Evolutionary conservation across 2,888 invertebrate species (phyloP), one percentile per base, ranked within the genome.

Genomic region (Cheilosia scutellata): DNA sequence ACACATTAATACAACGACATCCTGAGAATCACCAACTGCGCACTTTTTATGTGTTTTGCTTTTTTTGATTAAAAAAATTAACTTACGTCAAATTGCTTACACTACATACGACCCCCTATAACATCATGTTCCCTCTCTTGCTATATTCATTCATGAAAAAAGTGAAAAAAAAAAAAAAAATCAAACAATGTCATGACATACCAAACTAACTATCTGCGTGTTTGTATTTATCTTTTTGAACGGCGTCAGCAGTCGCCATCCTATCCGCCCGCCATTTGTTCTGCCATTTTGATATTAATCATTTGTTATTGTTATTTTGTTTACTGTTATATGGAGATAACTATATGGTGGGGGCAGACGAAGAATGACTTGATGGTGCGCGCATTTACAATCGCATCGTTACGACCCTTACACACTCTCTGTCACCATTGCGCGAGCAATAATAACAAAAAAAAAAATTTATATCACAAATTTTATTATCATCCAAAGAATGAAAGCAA

Each of bases 301-400:
- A 77, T 66, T 82, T 82, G 58, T 71, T 77, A 65, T 62, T 77
- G 44, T 66, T 55, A 58, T 57, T 82, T 82, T 82, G 65, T 82
- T 77, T 66, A 63, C 58, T 55, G 27, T 71, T 51, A 70, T 72
- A 40, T n/a, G 5, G 20, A n/a, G 47, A 9, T 16, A 13, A 44
- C 31, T 1, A 6, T 20, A n/a, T 6, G 13, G 33, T 20, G 31
- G 13, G 27, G 55, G 49, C 42, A 31, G 40, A 51, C 31, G 42
- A 33, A 27, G 44, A 53, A 62, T 58, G 77, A 58, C 44, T 58
- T 68, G 66, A 49, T 60, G 60, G 62, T 70, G 68, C 53, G 68
- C 68, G 68, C 68, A 70, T 51, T 77, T 68, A 53, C 77, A 68
- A 76, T 68, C 66, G 49, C 42, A 60, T 40, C 51, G n/a, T 20